phyloP scores from a whole-genome alignment of 2,888 invertebrate genomes.

The Rutpela maculata region DNA sequence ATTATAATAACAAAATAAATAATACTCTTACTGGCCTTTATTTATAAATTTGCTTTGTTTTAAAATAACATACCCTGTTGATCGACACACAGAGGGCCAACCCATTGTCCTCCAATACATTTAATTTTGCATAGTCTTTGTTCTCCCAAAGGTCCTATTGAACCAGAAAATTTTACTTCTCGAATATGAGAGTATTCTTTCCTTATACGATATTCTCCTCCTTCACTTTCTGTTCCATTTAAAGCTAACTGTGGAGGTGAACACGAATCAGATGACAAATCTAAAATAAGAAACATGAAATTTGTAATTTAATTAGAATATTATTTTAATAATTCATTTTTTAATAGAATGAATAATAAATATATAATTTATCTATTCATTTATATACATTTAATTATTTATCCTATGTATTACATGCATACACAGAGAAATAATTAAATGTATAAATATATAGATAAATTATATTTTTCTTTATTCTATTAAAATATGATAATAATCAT shows the following conservation, averaged over 20 bases:
- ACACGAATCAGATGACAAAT: conserved; percentile 71
- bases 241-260: conserved; percentile 72
- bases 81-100: conserved; percentile 86
- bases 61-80: conserved; percentile 79
- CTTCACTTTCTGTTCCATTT: conserved; percentile 73
- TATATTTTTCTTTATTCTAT: too few relatives aligned
- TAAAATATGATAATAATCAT: too few relatives aligned
- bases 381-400: too few relatives aligned
- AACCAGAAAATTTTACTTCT: conserved; percentile 85
- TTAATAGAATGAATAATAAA: too few relatives aligned
- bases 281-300: conserved; percentile 57
- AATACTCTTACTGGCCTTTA: too few relatives aligned
- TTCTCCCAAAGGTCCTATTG: conserved; percentile 84
- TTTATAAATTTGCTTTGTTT: background rate
- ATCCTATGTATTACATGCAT: too few relatives aligned
- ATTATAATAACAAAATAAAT: too few relatives aligned
- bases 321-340: background rate
- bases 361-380: too few relatives aligned
- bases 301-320: background rate
- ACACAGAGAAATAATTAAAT: too few relatives aligned
- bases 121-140: conserved; percentile 88
- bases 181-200: conserved; percentile 72
- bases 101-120: conserved; percentile 90
- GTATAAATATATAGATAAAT: too few relatives aligned
- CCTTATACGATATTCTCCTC: conserved; percentile 68